Base-by-base conservation (phyloP, 2,888 invertebrate genomes). In the Idaea aversata region DNA sequence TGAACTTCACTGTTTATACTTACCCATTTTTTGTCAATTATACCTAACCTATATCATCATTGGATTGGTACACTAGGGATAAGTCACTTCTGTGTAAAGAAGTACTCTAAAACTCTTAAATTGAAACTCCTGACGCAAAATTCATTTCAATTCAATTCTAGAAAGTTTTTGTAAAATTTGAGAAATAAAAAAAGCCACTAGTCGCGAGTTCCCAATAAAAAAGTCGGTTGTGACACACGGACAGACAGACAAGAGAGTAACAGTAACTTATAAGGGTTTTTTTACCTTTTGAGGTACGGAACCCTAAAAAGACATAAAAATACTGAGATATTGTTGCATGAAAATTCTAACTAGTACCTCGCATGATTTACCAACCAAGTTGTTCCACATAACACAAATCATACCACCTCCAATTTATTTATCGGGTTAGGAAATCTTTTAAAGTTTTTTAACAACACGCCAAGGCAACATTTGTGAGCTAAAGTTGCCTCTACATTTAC, bases 361-460 rank as follows among this genome's bases (percentile, higher is more conserved):
- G 72, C 74, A 76, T 74, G 72, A 63, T 67, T 47, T 47, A 47
- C 47, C 47, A 47, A 47, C 65, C 63, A 64, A 65, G 65, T 65
- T 64, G 68, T 72, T 69, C 69, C 67, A 72, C 67, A 67, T 67
- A 71, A 70, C 73, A 78, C 77, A 74, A 78, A 81, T 80, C 77
- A 78, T 73, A 77, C 75, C 75, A 76, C 76, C 77, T 75, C 65
- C 70, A 70, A 77, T 73, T 72, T 80, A 77, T 77, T 78, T 77
- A 85, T 81, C 78, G 76, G 72, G 63, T 69, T 65, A 68, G 64
- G 60, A 69, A 73, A 80, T 81, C 80, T 82, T 83, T 79, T 75
- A 78, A 84, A 80, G 69, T 81, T 86, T 79, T 25, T 77, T 77
- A 74, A 71, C 65, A 77, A 80, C 90, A 89, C 88, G 90, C 88